Conservation (phyloP, 2,113 vertebrate species). For the Fulmarus glacialis region DNA sequence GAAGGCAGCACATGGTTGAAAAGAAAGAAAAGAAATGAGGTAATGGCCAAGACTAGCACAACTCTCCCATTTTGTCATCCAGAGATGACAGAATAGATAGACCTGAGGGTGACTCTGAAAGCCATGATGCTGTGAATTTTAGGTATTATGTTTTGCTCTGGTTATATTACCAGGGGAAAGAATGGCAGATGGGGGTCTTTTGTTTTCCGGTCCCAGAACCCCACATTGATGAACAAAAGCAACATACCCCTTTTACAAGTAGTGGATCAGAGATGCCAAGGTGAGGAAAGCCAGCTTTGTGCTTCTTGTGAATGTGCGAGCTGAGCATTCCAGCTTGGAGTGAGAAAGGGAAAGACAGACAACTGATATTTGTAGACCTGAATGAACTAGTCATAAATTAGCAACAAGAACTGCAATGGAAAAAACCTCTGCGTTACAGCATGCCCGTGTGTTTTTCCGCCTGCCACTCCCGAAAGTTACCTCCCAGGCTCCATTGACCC, state of each 20-base stretch:
- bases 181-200: not conserved
- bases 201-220: not conserved
- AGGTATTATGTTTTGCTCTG: not conserved
- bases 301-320: not conserved
- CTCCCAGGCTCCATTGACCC: not conserved
- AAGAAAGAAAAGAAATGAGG: slow-evolving; percentile 2
- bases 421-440: not conserved
- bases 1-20: slow-evolving; percentile 22
- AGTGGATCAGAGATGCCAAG: not conserved
- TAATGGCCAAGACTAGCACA: not conserved
- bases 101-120: not conserved
- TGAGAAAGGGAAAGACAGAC: not conserved
- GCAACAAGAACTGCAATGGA: not conserved
- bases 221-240: not conserved
- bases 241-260: not conserved
- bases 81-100: not conserved
- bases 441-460: not conserved
- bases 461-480: not conserved
- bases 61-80: not conserved
- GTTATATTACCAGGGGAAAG: not conserved
- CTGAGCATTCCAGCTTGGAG: not conserved
- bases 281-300: not conserved
- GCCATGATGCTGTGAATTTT: not conserved
- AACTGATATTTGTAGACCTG: not conserved
- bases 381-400: not conserved